Evolutionary conservation across 2,888 invertebrate genomes (phyloP), one percentile per base, ranked within the genome.

Genomic region (Lomographa bimaculata): DNA sequence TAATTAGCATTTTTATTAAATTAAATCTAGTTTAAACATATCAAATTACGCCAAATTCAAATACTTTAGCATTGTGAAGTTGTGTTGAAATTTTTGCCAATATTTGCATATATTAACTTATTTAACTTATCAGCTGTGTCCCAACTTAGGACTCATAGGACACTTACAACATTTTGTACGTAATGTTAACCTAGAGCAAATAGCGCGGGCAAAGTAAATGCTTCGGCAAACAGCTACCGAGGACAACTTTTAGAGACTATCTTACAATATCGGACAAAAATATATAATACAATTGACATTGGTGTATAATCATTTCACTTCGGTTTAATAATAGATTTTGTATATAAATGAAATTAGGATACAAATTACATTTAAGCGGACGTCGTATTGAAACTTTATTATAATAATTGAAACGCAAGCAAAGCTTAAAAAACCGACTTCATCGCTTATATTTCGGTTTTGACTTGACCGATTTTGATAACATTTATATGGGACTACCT

Each of bases 41-140:
- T n/a, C n/a, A n/a, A n/a, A n/a, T n/a, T n/a, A n/a, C n/a, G n/a
- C n/a, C n/a, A n/a, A n/a, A n/a, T n/a, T n/a, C n/a, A n/a, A n/a
- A n/a, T n/a, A n/a, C n/a, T n/a, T n/a, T n/a, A n/a, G n/a, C n/a
- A n/a, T n/a, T n/a, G n/a, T n/a, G n/a, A n/a, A n/a, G n/a, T n/a
- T n/a, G n/a, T n/a, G n/a, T 30, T 48, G 47, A 38, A 45, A 48
- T 56, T 62, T n/a, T 71, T 71, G 45, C 70, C 66, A 80, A 81
- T 74, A 64, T 80, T 71, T 74, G 57, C 65, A 64, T 65, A 71
- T 59, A 72, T 69, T 64, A 65, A 68, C 71, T 72, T 72, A 69
- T 70, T 66, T 60, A 60, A 63, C 63, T 50, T 55, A 60, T 60
- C 52, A 19, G 51, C 51, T 17, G 53, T 41, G 41, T 50, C 25